Percentiles rank a stretch among this genome's conserved stretches.
Evolutionary conservation across 2,888 invertebrate genomes (phyloP).

Genomic region (Xestia rhomboidea): DNA sequence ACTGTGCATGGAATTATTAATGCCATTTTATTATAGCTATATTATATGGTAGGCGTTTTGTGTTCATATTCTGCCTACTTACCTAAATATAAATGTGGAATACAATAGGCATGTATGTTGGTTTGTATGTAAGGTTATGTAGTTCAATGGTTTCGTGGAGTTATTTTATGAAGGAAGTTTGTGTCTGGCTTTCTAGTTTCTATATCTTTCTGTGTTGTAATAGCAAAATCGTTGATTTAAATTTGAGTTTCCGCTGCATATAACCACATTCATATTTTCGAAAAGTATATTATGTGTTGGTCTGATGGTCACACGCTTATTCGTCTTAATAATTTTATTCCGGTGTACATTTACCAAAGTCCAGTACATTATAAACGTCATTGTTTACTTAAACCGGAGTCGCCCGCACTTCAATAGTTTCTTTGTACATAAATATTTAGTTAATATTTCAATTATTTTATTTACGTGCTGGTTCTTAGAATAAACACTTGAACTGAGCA

Average conservation of each 20-base stretch:
- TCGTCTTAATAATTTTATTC: background rate
- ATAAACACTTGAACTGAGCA: slow-evolving; percentile 41
- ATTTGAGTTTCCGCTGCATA: background rate
- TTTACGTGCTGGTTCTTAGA: slow-evolving; percentile 53
- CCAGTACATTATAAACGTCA: slow-evolving; percentile 42
- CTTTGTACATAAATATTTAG: slow-evolving; percentile 63
- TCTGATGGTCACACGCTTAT: background rate
- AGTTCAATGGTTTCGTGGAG: slow-evolving; percentile 49
- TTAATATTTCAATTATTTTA: slow-evolving; percentile 62
- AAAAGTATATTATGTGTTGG: background rate
- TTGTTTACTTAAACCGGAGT: slow-evolving; percentile 59
- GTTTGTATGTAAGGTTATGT: slow-evolving; percentile 51
- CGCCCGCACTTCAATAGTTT: slow-evolving; percentile 54
- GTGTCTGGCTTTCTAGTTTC: slow-evolving; percentile 30
- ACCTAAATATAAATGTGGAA: slow-evolving; percentile 70
- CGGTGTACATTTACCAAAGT: slow-evolving; percentile 4
- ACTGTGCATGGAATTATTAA: slow-evolving; percentile 78
- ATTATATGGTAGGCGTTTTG: slow-evolving; percentile 63
- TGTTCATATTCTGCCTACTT: slow-evolving; percentile 72
- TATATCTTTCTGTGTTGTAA: background rate
- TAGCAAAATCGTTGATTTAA: background rate
- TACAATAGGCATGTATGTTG: slow-evolving; percentile 54
- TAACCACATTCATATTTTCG: background rate
- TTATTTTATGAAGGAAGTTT: slow-evolving; percentile 44
- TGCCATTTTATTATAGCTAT: slow-evolving; percentile 73